Evolutionary conservation across 2,888 invertebrate genomes (phyloP).

Genomic region (Himalopsyche japonica): DNA sequence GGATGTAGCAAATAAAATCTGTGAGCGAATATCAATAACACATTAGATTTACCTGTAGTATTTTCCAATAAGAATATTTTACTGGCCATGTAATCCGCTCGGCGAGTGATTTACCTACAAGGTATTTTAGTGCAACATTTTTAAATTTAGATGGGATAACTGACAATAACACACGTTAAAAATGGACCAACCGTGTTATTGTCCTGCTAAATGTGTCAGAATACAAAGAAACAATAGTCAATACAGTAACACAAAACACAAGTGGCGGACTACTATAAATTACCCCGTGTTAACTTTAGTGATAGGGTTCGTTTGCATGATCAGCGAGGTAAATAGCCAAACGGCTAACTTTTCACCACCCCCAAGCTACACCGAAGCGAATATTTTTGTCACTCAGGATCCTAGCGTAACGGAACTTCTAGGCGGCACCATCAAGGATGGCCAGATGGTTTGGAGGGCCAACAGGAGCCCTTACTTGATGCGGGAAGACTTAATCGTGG

Average conservation of each 20-base stretch:
- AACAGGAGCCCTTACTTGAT: constrained; percentile 75
- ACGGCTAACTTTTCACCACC: constrained; percentile 12
- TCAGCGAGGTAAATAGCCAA: constrained; percentile 6
- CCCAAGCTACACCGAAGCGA: constrained; percentile 41
- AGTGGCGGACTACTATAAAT: constrained; percentile 54
- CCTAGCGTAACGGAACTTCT: constrained; percentile 62
- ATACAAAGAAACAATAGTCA: constrained; percentile 55
- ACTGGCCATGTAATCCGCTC: background rate
- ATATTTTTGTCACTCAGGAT: constrained; percentile 53
- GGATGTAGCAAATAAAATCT: background rate
- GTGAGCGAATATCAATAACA: background rate
- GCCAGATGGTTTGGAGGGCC: constrained; percentile 59
- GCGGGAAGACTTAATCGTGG: constrained; percentile 78
- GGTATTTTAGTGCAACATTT: background rate
- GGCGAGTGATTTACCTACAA: background rate
- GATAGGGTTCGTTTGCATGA: background rate
- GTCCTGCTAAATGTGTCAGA: background rate
- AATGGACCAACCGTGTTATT: background rate
- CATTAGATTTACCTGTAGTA: background rate
- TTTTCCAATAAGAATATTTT: background rate
- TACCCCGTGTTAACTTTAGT: background rate
- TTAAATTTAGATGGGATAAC: background rate
- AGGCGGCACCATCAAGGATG: constrained; percentile 66
- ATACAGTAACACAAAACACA: constrained; percentile 59
- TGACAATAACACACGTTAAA: background rate